Conservation (phyloP, 2,113 vertebrate species). For the Procapra przewalskii region DNA sequence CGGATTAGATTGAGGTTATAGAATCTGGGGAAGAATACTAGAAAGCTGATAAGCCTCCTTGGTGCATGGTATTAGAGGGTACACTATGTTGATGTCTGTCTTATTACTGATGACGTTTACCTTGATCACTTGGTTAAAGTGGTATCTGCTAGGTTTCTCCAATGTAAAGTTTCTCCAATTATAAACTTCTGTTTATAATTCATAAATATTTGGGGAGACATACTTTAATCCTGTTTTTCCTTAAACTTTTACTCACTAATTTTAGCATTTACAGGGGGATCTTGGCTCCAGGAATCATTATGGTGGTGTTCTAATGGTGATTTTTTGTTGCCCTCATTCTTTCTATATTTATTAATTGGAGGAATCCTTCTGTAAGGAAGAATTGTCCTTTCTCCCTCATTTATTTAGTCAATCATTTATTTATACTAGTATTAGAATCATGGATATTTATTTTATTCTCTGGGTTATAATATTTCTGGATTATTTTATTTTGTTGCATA, state of each 20-base stretch:
- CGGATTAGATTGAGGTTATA: not conserved
- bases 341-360: not conserved
- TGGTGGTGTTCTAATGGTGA: not conserved
- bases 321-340: not conserved
- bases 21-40: not conserved
- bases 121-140: not conserved
- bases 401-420: not conserved
- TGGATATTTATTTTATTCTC: not conserved
- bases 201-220: not conserved
- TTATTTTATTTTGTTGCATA: not conserved
- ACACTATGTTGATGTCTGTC: not conserved
- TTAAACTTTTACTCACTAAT: not conserved
- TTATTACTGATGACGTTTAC: not conserved
- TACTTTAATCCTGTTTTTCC: not conserved
- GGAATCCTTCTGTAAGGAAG: not conserved
- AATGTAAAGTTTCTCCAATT: not conserved
- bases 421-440: not conserved
- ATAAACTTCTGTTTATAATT: not conserved
- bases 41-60: not conserved
- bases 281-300: not conserved
- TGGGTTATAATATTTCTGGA: not conserved
- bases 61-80: not conserved
- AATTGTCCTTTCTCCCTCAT: not conserved
- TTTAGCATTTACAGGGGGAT: not conserved
- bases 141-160: not conserved